Base-by-base conservation (phyloP, 2,888 invertebrate genomes). In the Sipunculus nudus region DNA sequence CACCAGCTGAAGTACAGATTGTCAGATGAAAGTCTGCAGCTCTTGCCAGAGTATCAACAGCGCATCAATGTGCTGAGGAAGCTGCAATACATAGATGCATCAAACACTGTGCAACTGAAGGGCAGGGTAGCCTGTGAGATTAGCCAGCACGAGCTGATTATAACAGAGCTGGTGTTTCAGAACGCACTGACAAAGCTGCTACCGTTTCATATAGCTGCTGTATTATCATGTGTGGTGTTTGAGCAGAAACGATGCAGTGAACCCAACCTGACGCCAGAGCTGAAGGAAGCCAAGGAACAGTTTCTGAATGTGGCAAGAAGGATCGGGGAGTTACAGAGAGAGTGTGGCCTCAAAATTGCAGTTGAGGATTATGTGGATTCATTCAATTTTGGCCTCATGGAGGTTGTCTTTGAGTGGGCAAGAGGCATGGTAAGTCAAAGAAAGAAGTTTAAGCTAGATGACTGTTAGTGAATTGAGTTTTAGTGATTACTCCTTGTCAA, bases 341-440 rank as follows among this genome's bases (percentile, higher is more conserved):
- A 87, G 61, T 87, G 87, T 78, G 86, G 88, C 68, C 88, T 91
- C 63, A 71, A 84, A 81, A 80, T 85, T 55, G 78, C 82, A 3
- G 80, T 79, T 28, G 85, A 86, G 52, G 87, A 89, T 29, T 85
- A 78, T 74, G 87, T 88, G 32, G 89, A 89, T 40, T 86, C 89
- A 53, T 87, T 92, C 32, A 94, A 95, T 84, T 97, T 96, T 84
- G 94, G 93, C 1, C 86, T 99, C n/a, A 90, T 94, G 26, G 89
- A 93, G 76, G 96, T 96, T 1, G 96, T 97, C 0, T 94, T 96
- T 81, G 93, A 96, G 79, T 99, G 98, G 98, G 96, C 97, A 0
- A 87, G 89, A 48, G 92, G 94, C 74, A 91, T 90, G 88, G 91
- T 91, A 82, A 78, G 80, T 77, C 10, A 26, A 8, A 13, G 35